Evolutionary conservation across 1,140 invertebrate genomes (phyloP).

Genomic region (Eriosoma lanigerum): DNA sequence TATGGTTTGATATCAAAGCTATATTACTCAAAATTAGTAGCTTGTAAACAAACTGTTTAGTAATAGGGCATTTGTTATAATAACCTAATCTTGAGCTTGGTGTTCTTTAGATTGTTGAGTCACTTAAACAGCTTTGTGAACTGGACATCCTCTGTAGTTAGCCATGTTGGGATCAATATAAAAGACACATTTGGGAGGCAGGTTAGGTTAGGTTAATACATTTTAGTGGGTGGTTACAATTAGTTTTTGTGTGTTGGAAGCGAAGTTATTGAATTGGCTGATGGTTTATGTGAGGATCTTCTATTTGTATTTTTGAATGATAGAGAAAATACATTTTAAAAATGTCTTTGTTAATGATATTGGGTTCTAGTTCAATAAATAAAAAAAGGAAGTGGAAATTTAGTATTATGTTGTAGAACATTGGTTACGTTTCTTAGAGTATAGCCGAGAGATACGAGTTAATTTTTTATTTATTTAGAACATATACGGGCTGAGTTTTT

Average conservation of each 20-base stretch:
- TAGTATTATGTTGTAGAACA: background rate
- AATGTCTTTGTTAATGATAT: slow-evolving; percentile 35
- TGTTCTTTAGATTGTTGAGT: background rate
- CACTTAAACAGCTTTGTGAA: background rate
- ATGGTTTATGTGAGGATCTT: background rate
- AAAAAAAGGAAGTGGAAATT: background rate
- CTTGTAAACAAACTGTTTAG: background rate
- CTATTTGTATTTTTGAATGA: slow-evolving; percentile 4
- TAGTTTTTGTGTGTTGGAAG: background rate
- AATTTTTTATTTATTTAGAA: background rate
- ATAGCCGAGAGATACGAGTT: background rate
- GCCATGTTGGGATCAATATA: background rate
- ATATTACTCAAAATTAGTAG: no score
- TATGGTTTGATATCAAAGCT: no score
- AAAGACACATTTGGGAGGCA: background rate
- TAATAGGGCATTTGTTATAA: background rate
- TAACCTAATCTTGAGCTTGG: background rate
- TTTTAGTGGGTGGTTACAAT: background rate
- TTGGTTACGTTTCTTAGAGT: slow-evolving; percentile 4
- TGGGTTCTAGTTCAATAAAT: slow-evolving; percentile 25
- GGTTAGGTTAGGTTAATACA: background rate
- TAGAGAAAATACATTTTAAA: slow-evolving; percentile 8
- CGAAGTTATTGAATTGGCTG: background rate
- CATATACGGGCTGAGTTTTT: no score
- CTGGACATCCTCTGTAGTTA: background rate